Evolutionary conservation across 2,888 invertebrate genomes (phyloP), one percentile per base, ranked within the genome.

Genomic region (Melieria picta): DNA sequence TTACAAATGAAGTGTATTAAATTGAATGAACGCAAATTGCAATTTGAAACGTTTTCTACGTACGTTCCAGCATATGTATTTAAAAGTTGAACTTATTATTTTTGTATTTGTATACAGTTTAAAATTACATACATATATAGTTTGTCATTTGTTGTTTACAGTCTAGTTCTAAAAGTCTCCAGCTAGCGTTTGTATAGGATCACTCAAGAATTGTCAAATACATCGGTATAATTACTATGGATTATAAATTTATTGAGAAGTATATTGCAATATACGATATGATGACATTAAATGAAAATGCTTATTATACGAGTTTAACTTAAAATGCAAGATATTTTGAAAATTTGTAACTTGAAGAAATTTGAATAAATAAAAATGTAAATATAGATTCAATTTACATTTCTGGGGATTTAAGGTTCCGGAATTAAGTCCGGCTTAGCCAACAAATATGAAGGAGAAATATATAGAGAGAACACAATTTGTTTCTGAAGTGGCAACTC

Each of bases 81-180:
- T 67, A 16, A 61, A 67, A 52, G 9, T 56, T 7, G 3, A 46
- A 56, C 10, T 46, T 50, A 42, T 43, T 66, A 46, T 52, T 65
- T 9, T 55, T 43, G 13, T 67, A 57, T 67, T 67, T 67, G 60
- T 67, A 67, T 47, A 67, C 50, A 60, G 61, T 67, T 67, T 45
- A 60, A 60, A 50, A 47, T 48, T 30, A 30, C 30, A 30, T 30
- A 30, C 30, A 30, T 30, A 30, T 30, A 30, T 30, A 30, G 30
- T 50, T 52, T 45, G 45, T 56, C 13, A 56, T 55, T 55, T 52
- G 52, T 60, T 67, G 52, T 43, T 43, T 52, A 67, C 45, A 61
- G 30, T 57, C 5, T 58, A 56, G 57, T 43, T 43, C 11, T 58
- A 9, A 9, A 58, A 4, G 65, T 52, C 13, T 55, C 46, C 45